phyloP scores from a whole-genome alignment of 2,888 invertebrate genomes.

The Tubulanus polymorphus region DNA sequence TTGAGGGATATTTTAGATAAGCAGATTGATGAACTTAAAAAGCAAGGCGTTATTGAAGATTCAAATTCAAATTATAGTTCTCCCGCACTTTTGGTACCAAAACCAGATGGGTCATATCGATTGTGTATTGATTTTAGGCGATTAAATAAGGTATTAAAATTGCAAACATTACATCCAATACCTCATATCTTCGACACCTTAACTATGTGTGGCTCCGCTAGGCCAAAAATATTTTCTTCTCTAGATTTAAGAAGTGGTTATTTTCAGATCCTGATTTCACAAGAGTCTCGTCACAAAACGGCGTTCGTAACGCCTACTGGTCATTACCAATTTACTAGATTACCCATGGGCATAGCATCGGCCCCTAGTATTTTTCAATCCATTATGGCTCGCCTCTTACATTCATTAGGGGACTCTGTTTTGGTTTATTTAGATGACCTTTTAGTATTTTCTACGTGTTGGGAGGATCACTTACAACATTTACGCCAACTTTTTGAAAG shows the following conservation, averaged over 20 bases:
- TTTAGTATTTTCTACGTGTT: slow-evolving; percentile 2
- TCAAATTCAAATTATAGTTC: not conserved
- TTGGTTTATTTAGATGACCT: slow-evolving; percentile 9
- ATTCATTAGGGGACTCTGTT: not conserved
- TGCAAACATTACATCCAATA: not conserved
- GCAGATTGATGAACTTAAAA: not conserved
- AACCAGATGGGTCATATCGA: not conserved
- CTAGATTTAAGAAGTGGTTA: not conserved
- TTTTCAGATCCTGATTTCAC: not conserved
- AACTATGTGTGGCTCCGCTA: not conserved
- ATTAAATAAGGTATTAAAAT: not conserved
- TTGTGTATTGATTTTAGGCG: not conserved
- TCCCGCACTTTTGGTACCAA: not conserved
- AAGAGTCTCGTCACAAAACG: not conserved
- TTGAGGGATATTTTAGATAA: not conserved
- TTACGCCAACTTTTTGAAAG: slow-evolving; percentile 4
- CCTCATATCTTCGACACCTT: not conserved
- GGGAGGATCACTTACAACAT: not conserved
- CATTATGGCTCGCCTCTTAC: not conserved
- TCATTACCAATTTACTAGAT: not conserved
- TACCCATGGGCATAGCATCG: not conserved
- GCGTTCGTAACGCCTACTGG: not conserved
- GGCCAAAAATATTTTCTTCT: not conserved
- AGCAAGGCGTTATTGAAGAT: not conserved
- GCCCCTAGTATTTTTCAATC: not conserved